Base-by-base conservation (phyloP, 92 coral and sea anemone species). In the Parazoanthus swiftii region DNA sequence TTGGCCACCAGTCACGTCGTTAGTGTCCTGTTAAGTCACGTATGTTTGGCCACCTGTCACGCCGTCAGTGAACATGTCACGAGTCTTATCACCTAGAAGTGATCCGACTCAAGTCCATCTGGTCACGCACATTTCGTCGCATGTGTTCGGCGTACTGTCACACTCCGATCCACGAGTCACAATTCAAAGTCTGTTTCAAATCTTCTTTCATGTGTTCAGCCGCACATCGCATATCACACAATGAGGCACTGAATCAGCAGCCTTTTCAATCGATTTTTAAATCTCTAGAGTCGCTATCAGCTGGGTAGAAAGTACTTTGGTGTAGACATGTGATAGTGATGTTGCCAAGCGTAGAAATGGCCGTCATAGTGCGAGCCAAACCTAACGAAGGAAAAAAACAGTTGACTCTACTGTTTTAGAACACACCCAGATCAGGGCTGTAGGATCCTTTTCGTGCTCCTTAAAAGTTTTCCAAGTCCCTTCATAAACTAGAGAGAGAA, bases 251-350 rank as follows among this genome's bases (percentile, higher is more conserved):
- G 18, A 54, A 54, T 14, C 59, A 54, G 29, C 44, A 18, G 50
- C 81, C 58, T 21, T 77, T 23, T 79, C 21, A 23, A 0, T 63
- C 25, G 26, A 63, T 20, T 46, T 46, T 18, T 44, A 21, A 29
- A 25, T 66, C 63, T 6, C 16, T n/a, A 25, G 23, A 23, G 36
- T 50, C 6, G 65, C 15, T 71, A 76, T 76, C 79, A 84, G 87
- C 87, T 84, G 16, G 94, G 96, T 81, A 92, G 85, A 90, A 96
- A 96, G 93, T 96, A 96, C 81, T 96, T 96, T 25, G 98, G 98
- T 15, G 98, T 96, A 18, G 98, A 93, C 98, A 96, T 96, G 90
- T 96, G 98, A 46, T 93, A 96, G 71, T 96, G 98, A 89, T 96
- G 98, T 37, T 93, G 82, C 95, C 95, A 93, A 43, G 96, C 93